Base-by-base conservation (phyloP, 2,113 vertebrate genomes). In the Dasypus novemcinctus region DNA sequence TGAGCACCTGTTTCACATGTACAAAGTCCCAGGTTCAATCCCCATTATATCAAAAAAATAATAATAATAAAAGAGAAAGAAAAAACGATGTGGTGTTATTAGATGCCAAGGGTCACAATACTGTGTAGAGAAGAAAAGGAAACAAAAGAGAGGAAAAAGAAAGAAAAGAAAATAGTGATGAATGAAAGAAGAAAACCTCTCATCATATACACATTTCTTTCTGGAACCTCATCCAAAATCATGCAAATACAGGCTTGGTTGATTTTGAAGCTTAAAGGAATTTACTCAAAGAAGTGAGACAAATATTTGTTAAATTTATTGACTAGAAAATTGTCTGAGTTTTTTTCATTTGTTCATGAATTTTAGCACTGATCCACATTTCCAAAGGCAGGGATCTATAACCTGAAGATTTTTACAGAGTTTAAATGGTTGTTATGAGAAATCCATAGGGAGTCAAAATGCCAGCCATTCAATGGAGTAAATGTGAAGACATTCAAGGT, bases 261-360 rank as follows among this genome's bases (percentile, higher is more conserved):
- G 59, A 69, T 75, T 49, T n/a, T 82, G 7, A 52, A 69, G n/a
- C 3, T 68, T 25, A 59, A 20, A 57, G 31, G 31, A 3, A 31
- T 38, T 71, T n/a, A 68, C 2, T 46, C 2, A 61, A 76, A 61
- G 17, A 64, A 6, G 0, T 87, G 69, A 72, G 57, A 90, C 38
- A 93, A 64, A 36, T 90, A 61, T 85, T 76, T 43, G 7, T 92
- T 92, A 38, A 81, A 25, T 68, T 72, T 41, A 92, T 90, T 66
- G 36, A 84, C 46, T 80, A 61, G 29, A 87, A 38, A 89, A 21
- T 4, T 72, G 14, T n/a, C 38, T 43, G 13, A 43, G 17, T 11
- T 52, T 57, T 74, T 46, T 74, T 52, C n/a, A n/a, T 0, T n/a
- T 61, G 57, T 33, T 7, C 29, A 9, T 57, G 15, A 57, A 59